Conservation (phyloP, 2,113 vertebrate species). For the Thalassarche chlororhynchos region DNA sequence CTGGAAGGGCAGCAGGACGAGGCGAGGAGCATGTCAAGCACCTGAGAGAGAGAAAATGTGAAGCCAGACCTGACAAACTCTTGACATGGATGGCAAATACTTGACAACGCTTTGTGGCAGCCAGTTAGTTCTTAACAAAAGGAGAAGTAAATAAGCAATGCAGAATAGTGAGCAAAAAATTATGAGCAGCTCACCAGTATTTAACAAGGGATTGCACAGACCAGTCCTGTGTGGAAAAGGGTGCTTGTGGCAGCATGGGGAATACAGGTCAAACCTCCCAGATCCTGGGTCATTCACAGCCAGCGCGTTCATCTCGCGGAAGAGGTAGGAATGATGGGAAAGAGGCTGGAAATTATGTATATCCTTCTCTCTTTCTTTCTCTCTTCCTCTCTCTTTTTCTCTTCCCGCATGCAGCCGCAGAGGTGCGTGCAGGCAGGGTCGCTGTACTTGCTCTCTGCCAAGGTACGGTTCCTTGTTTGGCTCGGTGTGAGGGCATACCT, state of each 20-base stretch:
- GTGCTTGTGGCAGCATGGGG: neutral
- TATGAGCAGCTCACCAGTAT: neutral
- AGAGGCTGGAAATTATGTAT: neutral
- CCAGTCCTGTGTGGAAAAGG: neutral
- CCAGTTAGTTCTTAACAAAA: fast-evolving
- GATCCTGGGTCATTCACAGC: neutral
- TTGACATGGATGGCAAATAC: neutral
- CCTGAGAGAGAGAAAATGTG: neutral
- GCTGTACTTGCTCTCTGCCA: neutral
- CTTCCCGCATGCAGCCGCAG: neutral
- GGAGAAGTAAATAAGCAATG: neutral
- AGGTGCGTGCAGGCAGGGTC: neutral
- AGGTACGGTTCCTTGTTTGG: fast-evolving
- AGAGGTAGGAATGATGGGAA: neutral
- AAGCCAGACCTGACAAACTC: neutral
- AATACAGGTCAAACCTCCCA: neutral
- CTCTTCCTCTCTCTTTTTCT: neutral
- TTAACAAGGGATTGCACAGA: neutral
- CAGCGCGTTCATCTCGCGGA: neutral
- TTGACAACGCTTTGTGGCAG: neutral
- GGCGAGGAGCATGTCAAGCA: neutral
- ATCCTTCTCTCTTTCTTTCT: neutral
- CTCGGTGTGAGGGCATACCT: neutral
- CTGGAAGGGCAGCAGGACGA: neutral
- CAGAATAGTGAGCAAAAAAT: neutral